Evolutionary conservation across 2,888 invertebrate genomes (phyloP).

Genomic region (Eupithecia centaureata): DNA sequence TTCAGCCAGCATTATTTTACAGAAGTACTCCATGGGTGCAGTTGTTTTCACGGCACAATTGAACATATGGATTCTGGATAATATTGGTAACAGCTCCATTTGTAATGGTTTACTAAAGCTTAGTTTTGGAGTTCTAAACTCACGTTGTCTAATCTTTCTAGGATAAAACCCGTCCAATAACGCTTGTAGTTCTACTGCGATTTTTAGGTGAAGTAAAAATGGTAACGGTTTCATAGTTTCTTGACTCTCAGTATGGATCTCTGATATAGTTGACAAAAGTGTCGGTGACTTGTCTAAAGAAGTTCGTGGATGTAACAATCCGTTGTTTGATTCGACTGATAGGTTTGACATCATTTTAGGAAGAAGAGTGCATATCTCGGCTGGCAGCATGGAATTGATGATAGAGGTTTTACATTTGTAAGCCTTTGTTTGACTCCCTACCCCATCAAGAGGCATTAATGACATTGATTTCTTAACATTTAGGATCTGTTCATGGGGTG

Average conservation of each 20-base stretch:
- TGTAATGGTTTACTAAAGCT: constrained; percentile 16
- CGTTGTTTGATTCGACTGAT: constrained; percentile 43
- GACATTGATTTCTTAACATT: constrained; percentile 48
- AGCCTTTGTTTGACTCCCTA: constrained; percentile 56
- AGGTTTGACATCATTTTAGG: constrained; percentile 65
- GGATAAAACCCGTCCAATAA: constrained; percentile 40
- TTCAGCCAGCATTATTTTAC: neutral
- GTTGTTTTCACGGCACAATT: constrained; percentile 13
- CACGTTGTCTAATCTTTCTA: constrained; percentile 8
- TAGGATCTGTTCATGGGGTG: constrained; percentile 45
- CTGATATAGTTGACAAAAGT: constrained; percentile 53
- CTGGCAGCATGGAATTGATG: constrained; percentile 68
- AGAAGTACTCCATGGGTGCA: neutral
- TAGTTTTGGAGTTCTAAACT: constrained; percentile 4
- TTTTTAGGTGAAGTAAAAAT: constrained; percentile 28
- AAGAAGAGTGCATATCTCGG: constrained; percentile 70
- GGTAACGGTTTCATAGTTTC: constrained; percentile 26
- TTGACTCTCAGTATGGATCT: constrained; percentile 43
- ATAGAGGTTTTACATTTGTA: constrained; percentile 69
- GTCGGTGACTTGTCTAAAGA: constrained; percentile 45
- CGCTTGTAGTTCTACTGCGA: constrained; percentile 38
- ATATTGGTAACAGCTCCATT: constrained; percentile 35
- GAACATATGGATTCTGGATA: constrained; percentile 29
- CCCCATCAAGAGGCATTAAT: constrained; percentile 53
- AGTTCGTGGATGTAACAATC: constrained; percentile 31